A percentile compares a stretch with the other conserved stretches of the same genome.
phyloP scores from a whole-genome alignment of 1,140 invertebrate genomes.

The Sycobia sp. region DNA sequence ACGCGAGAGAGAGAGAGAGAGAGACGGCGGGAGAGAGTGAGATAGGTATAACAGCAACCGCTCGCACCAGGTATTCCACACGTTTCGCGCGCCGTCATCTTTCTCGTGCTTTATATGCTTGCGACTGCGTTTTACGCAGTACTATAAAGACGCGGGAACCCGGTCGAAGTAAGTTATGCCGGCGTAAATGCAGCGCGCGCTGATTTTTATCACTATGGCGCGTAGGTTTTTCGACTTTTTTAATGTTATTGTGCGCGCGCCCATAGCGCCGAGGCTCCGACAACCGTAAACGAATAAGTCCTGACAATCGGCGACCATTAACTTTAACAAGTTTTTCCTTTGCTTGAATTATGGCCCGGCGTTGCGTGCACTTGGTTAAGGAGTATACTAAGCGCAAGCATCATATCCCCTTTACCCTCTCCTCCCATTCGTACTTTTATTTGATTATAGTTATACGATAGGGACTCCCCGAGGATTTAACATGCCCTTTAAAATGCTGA shows the following conservation, averaged over 20 bases:
- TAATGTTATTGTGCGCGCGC: constrained; percentile 5
- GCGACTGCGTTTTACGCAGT: not conserved
- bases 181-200: constrained; percentile 8
- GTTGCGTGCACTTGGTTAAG: not conserved
- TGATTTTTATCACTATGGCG: constrained; percentile 26
- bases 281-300: constrained; percentile 11
- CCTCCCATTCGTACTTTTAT: no score
- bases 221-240: constrained; percentile 16
- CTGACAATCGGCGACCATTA: constrained; percentile 1
- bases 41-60: no score
- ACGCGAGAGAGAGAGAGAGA: not conserved
- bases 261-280: not conserved
- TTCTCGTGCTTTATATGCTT: not conserved
- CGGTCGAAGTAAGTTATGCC: constrained; percentile 8
- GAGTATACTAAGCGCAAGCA: no score
- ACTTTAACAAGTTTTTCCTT: constrained; percentile 17
- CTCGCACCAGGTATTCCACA: not conserved
- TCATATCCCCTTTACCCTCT: no score
- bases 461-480: no score
- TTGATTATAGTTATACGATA: no score
- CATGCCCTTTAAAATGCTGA: no score
- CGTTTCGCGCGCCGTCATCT: constrained; percentile 9
- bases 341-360: not conserved
- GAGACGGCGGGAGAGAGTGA: not conserved
- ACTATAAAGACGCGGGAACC: not conserved